phyloP scores from a whole-genome alignment of 2,888 invertebrate genomes.

The Rhimphoctona megacephalus region DNA sequence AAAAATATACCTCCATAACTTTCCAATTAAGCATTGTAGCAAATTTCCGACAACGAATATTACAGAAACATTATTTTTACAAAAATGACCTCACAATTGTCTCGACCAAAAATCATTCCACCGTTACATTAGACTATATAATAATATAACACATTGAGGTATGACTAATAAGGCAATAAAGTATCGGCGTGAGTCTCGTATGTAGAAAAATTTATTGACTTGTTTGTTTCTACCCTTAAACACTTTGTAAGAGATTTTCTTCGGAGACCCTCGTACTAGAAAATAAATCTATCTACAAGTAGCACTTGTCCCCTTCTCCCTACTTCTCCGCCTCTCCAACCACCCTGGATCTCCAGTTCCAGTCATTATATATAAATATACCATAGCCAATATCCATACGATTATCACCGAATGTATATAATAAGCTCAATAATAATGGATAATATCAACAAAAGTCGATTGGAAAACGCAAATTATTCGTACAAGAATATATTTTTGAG shows the following conservation, averaged over 20 bases:
- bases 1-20: too few relatives aligned
- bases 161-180: not conserved
- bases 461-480: not conserved
- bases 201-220: not conserved
- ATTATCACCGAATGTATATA: not conserved
- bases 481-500: not conserved
- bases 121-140: not conserved
- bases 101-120: not conserved
- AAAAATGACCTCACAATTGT: not conserved
- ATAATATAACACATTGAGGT: not conserved
- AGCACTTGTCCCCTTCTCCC: not conserved
- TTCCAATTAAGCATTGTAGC: too few relatives aligned
- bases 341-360: not conserved
- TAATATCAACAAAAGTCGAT: not conserved
- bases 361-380: not conserved
- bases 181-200: not conserved
- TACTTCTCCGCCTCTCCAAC: not conserved
- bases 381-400: not conserved
- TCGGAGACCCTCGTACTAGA: not conserved
- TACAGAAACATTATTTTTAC: too few relatives aligned
- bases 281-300: not conserved
- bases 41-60: too few relatives aligned
- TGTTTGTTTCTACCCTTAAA: not conserved
- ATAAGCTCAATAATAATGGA: not conserved
- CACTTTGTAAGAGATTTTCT: not conserved